These are phyloP conservation scores for Macropodus opercularis DNA, from an alignment of 2,797 vertebrate species.

Conservation along the genomic window DNA sequence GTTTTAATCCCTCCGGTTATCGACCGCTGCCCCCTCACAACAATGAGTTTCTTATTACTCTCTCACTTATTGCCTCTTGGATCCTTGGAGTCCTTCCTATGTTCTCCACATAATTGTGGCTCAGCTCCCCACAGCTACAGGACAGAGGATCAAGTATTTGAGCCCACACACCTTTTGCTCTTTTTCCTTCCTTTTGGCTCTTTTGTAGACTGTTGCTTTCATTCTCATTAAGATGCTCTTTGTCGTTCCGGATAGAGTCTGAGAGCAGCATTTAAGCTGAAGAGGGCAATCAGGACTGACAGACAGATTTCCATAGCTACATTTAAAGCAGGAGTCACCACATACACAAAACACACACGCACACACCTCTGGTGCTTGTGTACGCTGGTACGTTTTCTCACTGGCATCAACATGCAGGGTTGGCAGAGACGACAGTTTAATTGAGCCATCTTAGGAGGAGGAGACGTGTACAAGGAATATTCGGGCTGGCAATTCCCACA, in stretches of 20 bases:
- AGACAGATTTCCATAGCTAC: constrained; percentile 35
- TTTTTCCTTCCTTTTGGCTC: background rate
- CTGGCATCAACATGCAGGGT: constrained; percentile 23
- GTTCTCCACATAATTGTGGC: constrained; percentile 11
- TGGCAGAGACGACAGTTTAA: constrained; percentile 30
- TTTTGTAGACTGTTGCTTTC: constrained; percentile 17
- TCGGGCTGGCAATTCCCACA: constrained; percentile 41
- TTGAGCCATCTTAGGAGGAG: constrained; percentile 35
- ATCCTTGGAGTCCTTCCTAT: background rate
- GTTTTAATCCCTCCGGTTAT: constrained; percentile 57
- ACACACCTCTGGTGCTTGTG: background rate
- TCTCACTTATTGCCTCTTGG: constrained; percentile 18
- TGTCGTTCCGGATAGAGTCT: constrained; percentile 31
- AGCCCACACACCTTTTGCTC: background rate
- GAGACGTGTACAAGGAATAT: constrained; percentile 18
- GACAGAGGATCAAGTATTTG: constrained; percentile 5
- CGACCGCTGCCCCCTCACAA: constrained; percentile 28
- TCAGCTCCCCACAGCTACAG: background rate
- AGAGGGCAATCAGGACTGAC: constrained; percentile 59
- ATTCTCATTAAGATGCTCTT: constrained; percentile 53
- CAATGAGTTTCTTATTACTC: constrained; percentile 46
- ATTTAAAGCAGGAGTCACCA: constrained; percentile 30
- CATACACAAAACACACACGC: constrained; percentile 17
- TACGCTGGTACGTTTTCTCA: constrained; percentile 49
- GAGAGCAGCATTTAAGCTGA: constrained; percentile 32